Evolutionary conservation across 64 coral and sea anemone genomes (phyloP), one percentile per base, ranked within the genome.

Genomic region (Pocillopora verrucosa): DNA sequence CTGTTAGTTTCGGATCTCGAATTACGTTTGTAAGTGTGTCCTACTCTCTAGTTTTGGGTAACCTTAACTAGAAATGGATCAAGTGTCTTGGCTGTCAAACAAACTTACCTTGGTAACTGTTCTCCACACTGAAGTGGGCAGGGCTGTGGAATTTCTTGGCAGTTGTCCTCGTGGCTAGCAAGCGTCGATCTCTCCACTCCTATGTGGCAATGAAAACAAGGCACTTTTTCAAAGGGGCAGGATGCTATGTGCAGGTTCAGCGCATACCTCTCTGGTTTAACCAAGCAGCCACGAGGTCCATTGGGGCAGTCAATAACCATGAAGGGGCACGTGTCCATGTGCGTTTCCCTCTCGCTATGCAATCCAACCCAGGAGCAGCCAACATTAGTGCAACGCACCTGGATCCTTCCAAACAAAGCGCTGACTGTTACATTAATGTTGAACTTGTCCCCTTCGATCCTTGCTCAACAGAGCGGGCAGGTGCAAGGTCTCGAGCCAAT

Each of bases 81-180:
- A 15, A 67, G 9, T 67, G 64, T 51, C 7, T 51, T 51, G 41
- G 41, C 41, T 51, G 7, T 51, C 41, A 51, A 4, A 51, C 36
- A 79, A 62, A 62, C 61, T 19, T 64, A 64, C 80, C 80, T 64
- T 13, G 58, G 80, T 64, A 83, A 64, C 24, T 24, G 57, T n/a
- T 60, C 58, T 83, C 60, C 80, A 36, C 59, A 83, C 58, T 83
- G 24, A 64, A 62, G 61, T 16, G 80, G 80, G 58, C 80, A 83
- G n/a, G 16, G n/a, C 30, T 25, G 80, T 16, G 60, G 22, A 9
- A 26, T 35, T 64, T 83, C 60, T 19, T 11, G 5, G 36, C 80
- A 83, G 58, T 83, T 35, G 63, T 83, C 34, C 59, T 30, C 58
- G 58, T 83, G 80, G 63, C 4, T 16, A 9, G 13, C 34, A 12